Evolutionary conservation across 2,888 invertebrate genomes (phyloP), one percentile per base, ranked within the genome.

Genomic region (Scelioninae gen. 2): DNA sequence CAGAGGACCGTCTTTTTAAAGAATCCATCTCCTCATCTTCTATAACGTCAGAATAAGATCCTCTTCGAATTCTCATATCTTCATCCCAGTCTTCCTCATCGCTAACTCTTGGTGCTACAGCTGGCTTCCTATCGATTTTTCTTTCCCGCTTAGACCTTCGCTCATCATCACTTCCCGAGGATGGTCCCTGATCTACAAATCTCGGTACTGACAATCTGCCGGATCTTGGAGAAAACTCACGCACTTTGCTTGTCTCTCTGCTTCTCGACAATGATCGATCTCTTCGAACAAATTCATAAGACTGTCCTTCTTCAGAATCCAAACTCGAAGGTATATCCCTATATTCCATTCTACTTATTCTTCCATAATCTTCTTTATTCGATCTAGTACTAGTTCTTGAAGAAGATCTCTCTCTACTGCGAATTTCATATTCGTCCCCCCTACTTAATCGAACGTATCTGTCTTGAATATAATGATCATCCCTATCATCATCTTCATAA

Each of bases 21-120:
- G 80, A 78, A 37, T 77, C 76, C 72, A 80, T 76, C 2, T 81
- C 78, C 11, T 81, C 82, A 11, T 81, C 80, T 11, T 78, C 80
- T 1, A 76, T 76, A 3, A 72, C 76, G 25, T 78, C 78, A 7
- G 77, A 69, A 5, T 58, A 63, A 18, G 79, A 80, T 19, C 79
- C 78, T 52, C 76, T 78, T 9, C 79, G 76, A 61, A 83, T 79
- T 25, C 82, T 78, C 65, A 85, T 18, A 6, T 84, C 83, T 19
- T 80, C 77, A 58, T 84, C 84, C 85, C 85, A 85, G 15, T 83
- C 82, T 55, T 84, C 84, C 16, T 85, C 85, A 61, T 85, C 84
- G 57, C 82, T 83, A 6, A 83, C 73, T 53, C 79, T 78, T 2
- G 82, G 79, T n/a, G 80, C 79, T 2, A 65, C 71, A 0, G 77